These are phyloP conservation scores for Caenorhabditis auriculariae DNA, from an alignment of 2,888 invertebrate species.

Conservation along the genomic window DNA sequence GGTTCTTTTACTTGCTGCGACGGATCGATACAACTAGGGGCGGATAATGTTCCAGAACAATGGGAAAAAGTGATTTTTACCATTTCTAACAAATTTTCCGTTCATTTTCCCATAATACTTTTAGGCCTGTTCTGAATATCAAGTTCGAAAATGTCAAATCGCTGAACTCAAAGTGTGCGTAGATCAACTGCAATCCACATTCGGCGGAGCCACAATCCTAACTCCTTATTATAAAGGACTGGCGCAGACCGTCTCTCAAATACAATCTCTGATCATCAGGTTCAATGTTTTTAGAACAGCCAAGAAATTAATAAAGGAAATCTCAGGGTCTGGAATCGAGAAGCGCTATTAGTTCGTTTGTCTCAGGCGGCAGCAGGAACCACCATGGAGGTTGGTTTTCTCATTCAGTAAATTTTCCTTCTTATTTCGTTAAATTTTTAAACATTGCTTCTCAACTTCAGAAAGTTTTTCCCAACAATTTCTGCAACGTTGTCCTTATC, in stretches of 20 bases:
- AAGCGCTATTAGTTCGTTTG: constrained; percentile 21
- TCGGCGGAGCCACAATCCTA: constrained; percentile 47
- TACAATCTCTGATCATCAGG: constrained; percentile 30
- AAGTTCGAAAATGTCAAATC: constrained; percentile 47
- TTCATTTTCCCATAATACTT: not conserved
- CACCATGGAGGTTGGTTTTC: constrained; percentile 25
- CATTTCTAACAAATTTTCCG: too few relatives aligned
- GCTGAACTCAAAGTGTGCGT: constrained; percentile 32
- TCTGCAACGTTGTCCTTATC: too few relatives aligned
- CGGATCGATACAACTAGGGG: constrained; percentile 60
- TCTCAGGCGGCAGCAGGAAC: constrained; percentile 22
- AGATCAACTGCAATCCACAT: constrained; percentile 39
- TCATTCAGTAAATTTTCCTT: not conserved
- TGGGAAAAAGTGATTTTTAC: constrained; percentile 49
- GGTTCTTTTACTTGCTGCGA: constrained; percentile 60
- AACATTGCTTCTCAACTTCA: too few relatives aligned
- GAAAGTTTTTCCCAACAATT: too few relatives aligned
- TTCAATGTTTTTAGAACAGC: not conserved
- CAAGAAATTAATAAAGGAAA: not conserved
- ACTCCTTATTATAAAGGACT: constrained; percentile 32
- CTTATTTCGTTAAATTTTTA: not conserved
- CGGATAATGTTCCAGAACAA: constrained; percentile 59
- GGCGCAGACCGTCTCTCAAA: constrained; percentile 39
- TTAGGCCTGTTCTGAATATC: constrained; percentile 32
- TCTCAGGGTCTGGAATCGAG: constrained; percentile 23